Evolutionary conservation across 1,140 invertebrate species (phyloP).

Genomic region (Nautilus pompilius): DNA sequence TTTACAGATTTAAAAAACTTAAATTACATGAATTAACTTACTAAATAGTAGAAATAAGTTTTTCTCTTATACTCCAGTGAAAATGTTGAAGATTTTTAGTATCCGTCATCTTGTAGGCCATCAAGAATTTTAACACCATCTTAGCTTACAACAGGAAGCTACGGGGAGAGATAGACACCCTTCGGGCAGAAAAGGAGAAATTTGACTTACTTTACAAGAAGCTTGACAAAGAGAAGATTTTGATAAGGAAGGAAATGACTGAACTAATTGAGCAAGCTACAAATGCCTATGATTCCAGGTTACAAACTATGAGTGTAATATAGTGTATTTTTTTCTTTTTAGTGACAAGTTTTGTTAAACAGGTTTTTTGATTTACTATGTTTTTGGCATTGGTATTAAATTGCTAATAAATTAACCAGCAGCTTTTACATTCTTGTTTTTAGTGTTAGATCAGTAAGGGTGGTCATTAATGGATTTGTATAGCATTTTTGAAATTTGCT

Average conservation of each 20-base stretch:
- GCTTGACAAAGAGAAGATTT: slow-evolving; percentile 72
- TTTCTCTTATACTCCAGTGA: too few relatives aligned
- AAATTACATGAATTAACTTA: too few relatives aligned
- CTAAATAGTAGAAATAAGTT: too few relatives aligned
- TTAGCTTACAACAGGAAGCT: slow-evolving; percentile 72
- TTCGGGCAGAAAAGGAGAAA: slow-evolving; percentile 71
- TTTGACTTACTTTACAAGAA: slow-evolving; percentile 77
- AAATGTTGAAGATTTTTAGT: too few relatives aligned
- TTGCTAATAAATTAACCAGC: not conserved
- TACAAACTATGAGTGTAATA: too few relatives aligned
- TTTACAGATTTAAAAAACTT: too few relatives aligned
- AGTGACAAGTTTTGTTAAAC: not conserved
- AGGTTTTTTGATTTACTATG: not conserved
- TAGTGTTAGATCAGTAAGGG: too few relatives aligned
- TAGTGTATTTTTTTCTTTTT: too few relatives aligned
- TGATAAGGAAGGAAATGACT: slow-evolving; percentile 64
- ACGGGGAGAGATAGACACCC: slow-evolving; percentile 74
- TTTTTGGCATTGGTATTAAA: not conserved
- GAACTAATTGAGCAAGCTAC: slow-evolving; percentile 83
- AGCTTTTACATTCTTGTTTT: too few relatives aligned
- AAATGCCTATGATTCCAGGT: slow-evolving; percentile 77
- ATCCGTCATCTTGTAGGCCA: slow-evolving; percentile 34
- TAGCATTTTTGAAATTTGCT: too few relatives aligned
- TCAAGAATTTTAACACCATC: slow-evolving; percentile 44
- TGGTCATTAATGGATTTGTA: too few relatives aligned